phyloP scores from a whole-genome alignment of 2,888 invertebrate species.

The Amphipyra tragopoginis region DNA sequence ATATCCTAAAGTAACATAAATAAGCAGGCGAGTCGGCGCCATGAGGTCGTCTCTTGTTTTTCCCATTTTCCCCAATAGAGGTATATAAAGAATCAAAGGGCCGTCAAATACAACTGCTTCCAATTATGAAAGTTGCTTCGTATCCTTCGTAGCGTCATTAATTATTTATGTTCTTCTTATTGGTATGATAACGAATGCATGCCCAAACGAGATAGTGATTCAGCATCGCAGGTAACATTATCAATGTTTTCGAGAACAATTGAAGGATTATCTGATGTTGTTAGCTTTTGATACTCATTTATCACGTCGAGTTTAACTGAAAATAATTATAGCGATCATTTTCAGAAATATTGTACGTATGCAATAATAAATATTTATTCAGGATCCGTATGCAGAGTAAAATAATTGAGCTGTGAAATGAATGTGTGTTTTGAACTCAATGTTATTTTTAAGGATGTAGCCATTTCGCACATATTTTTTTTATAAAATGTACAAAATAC shows the following conservation, averaged over 20 bases:
- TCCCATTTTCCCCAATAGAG: slow-evolving; percentile 25
- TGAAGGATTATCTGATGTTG: slow-evolving; percentile 32
- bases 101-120: slow-evolving; percentile 53
- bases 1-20: slow-evolving; percentile 38
- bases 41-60: slow-evolving; percentile 44
- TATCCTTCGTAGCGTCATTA: slow-evolving; percentile 58
- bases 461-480: too few species aligned
- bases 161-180: slow-evolving; percentile 64
- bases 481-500: too few species aligned
- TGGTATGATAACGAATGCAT: slow-evolving; percentile 74
- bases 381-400: too few species aligned
- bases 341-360: slow-evolving; percentile 9
- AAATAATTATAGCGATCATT: slow-evolving; percentile 18
- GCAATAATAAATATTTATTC: neutral
- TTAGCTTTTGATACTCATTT: slow-evolving; percentile 20
- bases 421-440: too few species aligned
- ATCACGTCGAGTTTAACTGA: slow-evolving; percentile 14
- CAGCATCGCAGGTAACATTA: slow-evolving; percentile 56
- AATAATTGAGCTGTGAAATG: too few species aligned
- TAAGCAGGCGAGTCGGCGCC: slow-evolving; percentile 48
- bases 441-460: too few species aligned
- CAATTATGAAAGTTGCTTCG: slow-evolving; percentile 55
- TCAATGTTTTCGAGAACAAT: slow-evolving; percentile 53
- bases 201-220: slow-evolving; percentile 60
- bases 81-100: slow-evolving; percentile 40